Evolutionary conservation across 2,113 vertebrate species (phyloP), one percentile per base, ranked within the genome.

Genomic region (Pteropus alecto): DNA sequence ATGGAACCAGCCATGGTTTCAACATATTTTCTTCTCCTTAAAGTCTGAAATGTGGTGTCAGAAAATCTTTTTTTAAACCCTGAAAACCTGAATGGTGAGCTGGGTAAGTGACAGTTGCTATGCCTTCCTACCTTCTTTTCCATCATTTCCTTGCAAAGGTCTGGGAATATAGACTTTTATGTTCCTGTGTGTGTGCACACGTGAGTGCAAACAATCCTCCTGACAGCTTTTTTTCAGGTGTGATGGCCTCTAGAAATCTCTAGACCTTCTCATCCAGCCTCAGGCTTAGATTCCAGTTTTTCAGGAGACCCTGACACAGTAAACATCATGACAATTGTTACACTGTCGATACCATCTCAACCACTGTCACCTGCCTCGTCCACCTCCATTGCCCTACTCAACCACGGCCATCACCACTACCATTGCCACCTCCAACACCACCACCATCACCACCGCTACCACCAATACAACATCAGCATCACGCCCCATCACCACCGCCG

Each of bases 201-300:
- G 1, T 56, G 76, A 28, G 19, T 60, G 67, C 1, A 30, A 48
- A 16, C 73, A 48, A 6, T 68, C 51, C 9, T 68, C 3, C 19
- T 51, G 84, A 85, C 12, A 86, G 18, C 21, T 16, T 46, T 61
- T 7, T 46, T 24, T 48, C 26, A 85, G 30, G 30, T 21, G 11
- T 3, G 67, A 22, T 15, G 21, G 33, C 19, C 58, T 43, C 43
- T 46, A 35, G 90, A 92, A 83, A 41, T n/a, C 56, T 60, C 51
- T 38, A 35, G 89, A 93, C 82, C 35, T 38, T 38, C 26, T 46
- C 30, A 84, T 41, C 43, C 33, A 67, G 61, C 21, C 61, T 67
- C 82, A 82, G 90, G n/a, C n/a, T 88, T 67, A 58, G 67, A 48
- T 68, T 68, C 65, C 35, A 84, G 10, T 33, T 87, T 83, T 56